Evolutionary conservation across 2,888 invertebrate species (phyloP).

Genomic region (Nymphalis urticae): DNA sequence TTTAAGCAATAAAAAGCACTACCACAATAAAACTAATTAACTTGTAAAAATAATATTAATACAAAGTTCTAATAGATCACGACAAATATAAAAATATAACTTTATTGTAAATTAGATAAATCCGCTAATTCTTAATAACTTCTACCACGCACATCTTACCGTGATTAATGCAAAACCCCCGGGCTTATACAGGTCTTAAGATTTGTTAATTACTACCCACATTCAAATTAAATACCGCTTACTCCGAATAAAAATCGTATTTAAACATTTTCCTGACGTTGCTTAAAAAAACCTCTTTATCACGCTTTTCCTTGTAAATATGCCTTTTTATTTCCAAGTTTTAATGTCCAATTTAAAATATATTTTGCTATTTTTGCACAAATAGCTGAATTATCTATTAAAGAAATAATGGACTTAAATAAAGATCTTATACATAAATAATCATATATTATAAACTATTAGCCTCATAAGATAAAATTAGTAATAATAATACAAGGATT

Average conservation of each 20-base stretch:
- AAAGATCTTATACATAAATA: too few species aligned
- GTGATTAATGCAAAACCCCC: slow-evolving; percentile 63
- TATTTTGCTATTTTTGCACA: too few species aligned
- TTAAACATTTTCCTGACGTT: slow-evolving; percentile 41
- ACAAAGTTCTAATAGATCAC: neutral
- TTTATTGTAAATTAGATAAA: slow-evolving; percentile 1
- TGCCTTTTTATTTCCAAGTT: neutral
- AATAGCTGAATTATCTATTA: too few species aligned
- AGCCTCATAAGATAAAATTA: too few species aligned
- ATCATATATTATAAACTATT: too few species aligned
- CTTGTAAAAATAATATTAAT: neutral
- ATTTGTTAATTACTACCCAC: slow-evolving; percentile 76
- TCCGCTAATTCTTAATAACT: neutral
- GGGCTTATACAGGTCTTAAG: slow-evolving; percentile 66
- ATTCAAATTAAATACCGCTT: slow-evolving; percentile 74
- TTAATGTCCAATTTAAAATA: too few species aligned
- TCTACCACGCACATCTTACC: slow-evolving; percentile 32
- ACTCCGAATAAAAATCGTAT: slow-evolving; percentile 59
- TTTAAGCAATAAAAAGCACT: neutral
- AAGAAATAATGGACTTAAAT: too few species aligned
- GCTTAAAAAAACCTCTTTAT: slow-evolving; percentile 33
- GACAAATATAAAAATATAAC: neutral
- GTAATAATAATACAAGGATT: too few species aligned
- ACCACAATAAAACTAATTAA: too few species aligned
- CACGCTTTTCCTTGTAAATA: slow-evolving; percentile 11